Evolutionary conservation across 2,113 vertebrate species (phyloP).

Genomic region (Oenanthe melanoleuca): DNA sequence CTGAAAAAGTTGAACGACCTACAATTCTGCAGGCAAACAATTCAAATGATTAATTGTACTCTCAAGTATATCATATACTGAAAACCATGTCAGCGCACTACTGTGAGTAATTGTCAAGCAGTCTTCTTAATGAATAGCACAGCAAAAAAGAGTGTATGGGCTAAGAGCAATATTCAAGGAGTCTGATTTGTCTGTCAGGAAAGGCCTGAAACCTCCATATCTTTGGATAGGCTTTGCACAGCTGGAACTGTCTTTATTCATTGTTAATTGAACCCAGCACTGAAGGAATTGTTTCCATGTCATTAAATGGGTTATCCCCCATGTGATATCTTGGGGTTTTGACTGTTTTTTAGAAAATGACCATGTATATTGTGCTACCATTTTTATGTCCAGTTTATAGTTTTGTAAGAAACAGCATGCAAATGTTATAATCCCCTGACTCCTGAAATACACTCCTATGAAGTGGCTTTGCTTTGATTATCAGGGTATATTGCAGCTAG

Average conservation of each 20-base stretch:
- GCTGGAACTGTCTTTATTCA: not conserved
- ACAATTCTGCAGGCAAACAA: not conserved
- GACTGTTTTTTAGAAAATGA: not conserved
- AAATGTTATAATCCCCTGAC: not conserved
- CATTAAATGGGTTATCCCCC: conserved; percentile 1
- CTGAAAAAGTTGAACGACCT: conserved; percentile 50
- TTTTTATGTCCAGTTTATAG: not conserved
- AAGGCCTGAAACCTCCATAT: not conserved
- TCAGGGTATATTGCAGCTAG: not conserved
- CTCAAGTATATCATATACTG: not conserved
- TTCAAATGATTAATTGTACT: not conserved
- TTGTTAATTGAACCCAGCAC: not conserved
- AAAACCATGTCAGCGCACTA: not conserved
- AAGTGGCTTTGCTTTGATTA: not conserved
- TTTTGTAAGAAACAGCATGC: not conserved
- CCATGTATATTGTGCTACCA: not conserved
- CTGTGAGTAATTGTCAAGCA: not conserved
- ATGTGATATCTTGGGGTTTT: not conserved
- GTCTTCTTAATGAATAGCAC: not conserved
- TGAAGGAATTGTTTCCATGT: conserved; percentile 53
- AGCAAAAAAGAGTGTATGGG: not conserved
- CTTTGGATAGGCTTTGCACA: not conserved
- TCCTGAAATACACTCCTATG: not conserved
- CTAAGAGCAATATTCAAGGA: not conserved
- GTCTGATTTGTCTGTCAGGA: not conserved